A percentile compares a stretch with the other conserved stretches of the same genome.
These are phyloP conservation scores for Cossypha caffra DNA, from an alignment of 2,797 vertebrate genomes.

Conservation along the genomic window DNA sequence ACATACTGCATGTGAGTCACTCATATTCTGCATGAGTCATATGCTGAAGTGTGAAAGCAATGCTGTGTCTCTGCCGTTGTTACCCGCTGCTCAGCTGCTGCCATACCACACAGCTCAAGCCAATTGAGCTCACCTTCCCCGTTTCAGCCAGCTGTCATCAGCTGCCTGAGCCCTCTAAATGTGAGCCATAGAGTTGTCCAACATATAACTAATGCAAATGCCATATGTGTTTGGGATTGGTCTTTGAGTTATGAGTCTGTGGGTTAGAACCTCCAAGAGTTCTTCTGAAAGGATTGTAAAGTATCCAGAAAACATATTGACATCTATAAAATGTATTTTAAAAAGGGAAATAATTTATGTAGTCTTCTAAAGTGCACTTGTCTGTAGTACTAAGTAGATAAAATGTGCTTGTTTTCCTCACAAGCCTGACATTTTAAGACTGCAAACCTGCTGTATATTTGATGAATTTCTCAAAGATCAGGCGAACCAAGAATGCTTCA, in stretches of 20 bases:
- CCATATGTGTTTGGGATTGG: background rate
- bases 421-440: background rate
- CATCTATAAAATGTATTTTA: background rate
- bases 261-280: background rate
- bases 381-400: background rate
- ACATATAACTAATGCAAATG: background rate
- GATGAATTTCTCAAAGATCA: background rate
- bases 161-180: background rate
- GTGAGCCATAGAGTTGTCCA: background rate
- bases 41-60: constrained; percentile 66
- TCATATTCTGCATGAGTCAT: constrained; percentile 59
- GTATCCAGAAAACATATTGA: background rate
- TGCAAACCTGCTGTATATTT: background rate
- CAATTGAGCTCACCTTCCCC: constrained; percentile 50
- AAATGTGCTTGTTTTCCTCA: background rate
- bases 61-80: constrained; percentile 44
- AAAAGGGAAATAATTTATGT: background rate
- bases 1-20: constrained; percentile 58
- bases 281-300: background rate
- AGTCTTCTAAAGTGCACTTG: background rate
- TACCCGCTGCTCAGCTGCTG: constrained; percentile 63
- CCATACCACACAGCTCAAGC: constrained; percentile 32
- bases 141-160: constrained; percentile 7
- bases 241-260: background rate
- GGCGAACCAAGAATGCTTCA: background rate